These are phyloP conservation scores for Iphiclides podalirius DNA, from an alignment of 2,888 invertebrate genomes.

Conservation along the genomic window DNA sequence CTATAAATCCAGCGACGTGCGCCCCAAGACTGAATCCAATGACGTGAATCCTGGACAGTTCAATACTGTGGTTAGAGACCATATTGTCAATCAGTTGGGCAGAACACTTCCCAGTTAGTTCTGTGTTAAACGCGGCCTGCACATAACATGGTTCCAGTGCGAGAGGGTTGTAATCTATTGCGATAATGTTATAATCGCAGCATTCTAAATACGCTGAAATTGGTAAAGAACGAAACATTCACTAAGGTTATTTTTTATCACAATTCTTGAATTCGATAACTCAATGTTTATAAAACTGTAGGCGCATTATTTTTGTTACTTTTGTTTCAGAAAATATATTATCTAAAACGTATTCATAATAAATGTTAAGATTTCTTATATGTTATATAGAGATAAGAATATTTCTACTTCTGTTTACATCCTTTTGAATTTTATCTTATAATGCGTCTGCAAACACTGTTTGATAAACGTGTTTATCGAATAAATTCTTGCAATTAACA, in stretches of 20 bases:
- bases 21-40: slow-evolving; percentile 84
- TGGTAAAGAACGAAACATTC: background rate
- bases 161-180: slow-evolving; percentile 81
- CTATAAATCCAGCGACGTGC: slow-evolving; percentile 78
- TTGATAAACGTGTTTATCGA: too few relatives aligned
- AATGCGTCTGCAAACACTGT: too few relatives aligned
- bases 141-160: slow-evolving; percentile 81
- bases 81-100: slow-evolving; percentile 79
- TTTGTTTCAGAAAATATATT: too few relatives aligned
- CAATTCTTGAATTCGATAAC: too few relatives aligned
- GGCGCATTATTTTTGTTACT: background rate
- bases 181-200: slow-evolving; percentile 81
- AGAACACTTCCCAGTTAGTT: slow-evolving; percentile 80
- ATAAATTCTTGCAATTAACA: too few relatives aligned
- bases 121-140: slow-evolving; percentile 78
- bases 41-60: slow-evolving; percentile 74
- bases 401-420: too few relatives aligned
- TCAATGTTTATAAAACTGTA: background rate
- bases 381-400: too few relatives aligned
- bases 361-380: too few relatives aligned
- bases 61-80: slow-evolving; percentile 56
- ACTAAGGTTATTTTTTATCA: too few relatives aligned
- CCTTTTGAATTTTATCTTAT: too few relatives aligned
- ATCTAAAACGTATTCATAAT: too few relatives aligned
- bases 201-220: slow-evolving; percentile 71